Evolutionary conservation across 2,113 vertebrate genomes (phyloP).

Genomic region (Thermophis baileyi): DNA sequence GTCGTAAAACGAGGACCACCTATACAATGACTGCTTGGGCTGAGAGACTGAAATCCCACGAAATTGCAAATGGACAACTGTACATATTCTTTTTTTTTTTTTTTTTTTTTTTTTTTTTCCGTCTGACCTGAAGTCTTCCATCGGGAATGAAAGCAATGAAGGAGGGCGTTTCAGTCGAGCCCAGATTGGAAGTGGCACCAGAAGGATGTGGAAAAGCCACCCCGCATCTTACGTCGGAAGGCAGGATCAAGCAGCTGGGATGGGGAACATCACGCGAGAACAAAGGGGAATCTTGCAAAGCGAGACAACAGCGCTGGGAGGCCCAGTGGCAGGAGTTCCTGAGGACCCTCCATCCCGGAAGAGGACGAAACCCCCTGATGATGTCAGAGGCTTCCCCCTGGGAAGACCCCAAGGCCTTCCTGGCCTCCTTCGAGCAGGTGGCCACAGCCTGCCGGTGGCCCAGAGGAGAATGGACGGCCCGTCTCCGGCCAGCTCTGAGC

Average conservation of each 20-base stretch:
- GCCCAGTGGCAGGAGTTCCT: slow-evolving; percentile 3
- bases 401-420: background rate
- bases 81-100: too few relatives aligned
- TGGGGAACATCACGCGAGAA: background rate
- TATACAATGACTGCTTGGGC: background rate
- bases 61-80: background rate
- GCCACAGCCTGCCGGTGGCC: background rate
- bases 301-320: background rate
- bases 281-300: background rate
- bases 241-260: background rate
- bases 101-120: too few relatives aligned
- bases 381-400: background rate
- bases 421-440: background rate
- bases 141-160: slow-evolving; percentile 1
- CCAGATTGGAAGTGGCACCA: background rate
- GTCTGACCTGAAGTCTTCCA: background rate
- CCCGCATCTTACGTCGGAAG: background rate
- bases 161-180: background rate
- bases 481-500: background rate
- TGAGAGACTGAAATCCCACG: background rate
- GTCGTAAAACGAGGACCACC: too few relatives aligned
- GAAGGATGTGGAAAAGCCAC: background rate
- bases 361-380: background rate
- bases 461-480: background rate
- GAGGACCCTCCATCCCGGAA: background rate